Base-by-base conservation (phyloP, 2,888 invertebrate genomes). In the Dichetophora obliterata region DNA sequence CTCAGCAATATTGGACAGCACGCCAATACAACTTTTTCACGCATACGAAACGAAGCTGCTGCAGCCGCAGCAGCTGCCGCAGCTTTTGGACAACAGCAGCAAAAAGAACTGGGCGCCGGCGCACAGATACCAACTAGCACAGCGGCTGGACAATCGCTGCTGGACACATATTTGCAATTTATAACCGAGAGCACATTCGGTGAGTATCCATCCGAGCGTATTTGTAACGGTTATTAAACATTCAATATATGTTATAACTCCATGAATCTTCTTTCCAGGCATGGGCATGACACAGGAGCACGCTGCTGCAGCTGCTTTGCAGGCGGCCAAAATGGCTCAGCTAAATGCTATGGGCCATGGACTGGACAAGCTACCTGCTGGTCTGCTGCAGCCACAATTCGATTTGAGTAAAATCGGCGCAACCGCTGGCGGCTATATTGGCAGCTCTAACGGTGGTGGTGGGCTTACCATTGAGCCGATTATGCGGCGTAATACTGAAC, bases 141-240 rank as follows among this genome's bases (percentile, higher is more conserved):
- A 5, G 91, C 94, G 78, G 92, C 94, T 72, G 92, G 94, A 63
- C 95, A 95, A 5, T 95, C 95, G 3, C 92, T 96, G 76, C 90
- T 96, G 79, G 96, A 96, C 88, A 96, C 96, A 16, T 96, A 96
- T 87, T 91, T 96, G 79, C 96, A 96, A 88, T 94, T 95, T 85
- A 95, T 96, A 84, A 95, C 95, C 2, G 96, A 96, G 87, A 96
- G 95, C 85, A 93, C 94, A 71, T 92, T 93, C 79, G 92, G 94
- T 90, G 87, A 91, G 90, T 83, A 16, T 14, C 4, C 19, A 16
- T 14, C 4, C 19, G 16, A 27, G 16, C 19, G 9, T 19, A 19
- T 54, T 54, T 31, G 19, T 19, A 43, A 43, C 11, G 11, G 43
- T 43, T 43, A 11, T 43, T n/a, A 22, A 14, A n/a, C 8, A n/a